phyloP scores from a whole-genome alignment of 2,797 vertebrate genomes.

The Fistularia commersonii region DNA sequence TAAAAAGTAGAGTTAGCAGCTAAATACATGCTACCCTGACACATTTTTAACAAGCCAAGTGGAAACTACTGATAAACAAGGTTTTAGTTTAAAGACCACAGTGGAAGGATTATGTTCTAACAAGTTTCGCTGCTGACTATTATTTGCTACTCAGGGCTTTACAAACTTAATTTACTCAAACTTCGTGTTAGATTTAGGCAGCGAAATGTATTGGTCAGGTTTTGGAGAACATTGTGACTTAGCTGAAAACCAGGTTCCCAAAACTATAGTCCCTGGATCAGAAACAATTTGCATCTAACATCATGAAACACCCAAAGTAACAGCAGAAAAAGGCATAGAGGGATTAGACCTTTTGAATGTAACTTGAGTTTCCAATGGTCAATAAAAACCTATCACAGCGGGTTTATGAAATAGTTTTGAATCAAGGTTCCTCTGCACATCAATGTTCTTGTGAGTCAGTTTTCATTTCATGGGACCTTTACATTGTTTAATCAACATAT shows the following conservation, averaged over 20 bases:
- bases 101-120: too few relatives aligned
- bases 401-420: neutral
- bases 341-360: neutral
- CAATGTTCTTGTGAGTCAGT: neutral
- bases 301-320: conserved; percentile 24
- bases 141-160: too few relatives aligned
- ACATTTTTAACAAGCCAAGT: too few relatives aligned
- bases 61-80: too few relatives aligned
- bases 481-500: conserved; percentile 21
- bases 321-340: conserved; percentile 3
- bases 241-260: too few relatives aligned
- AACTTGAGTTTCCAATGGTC: conserved; percentile 18
- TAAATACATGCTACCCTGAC: conserved; percentile 9
- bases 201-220: too few relatives aligned
- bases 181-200: too few relatives aligned
- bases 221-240: too few relatives aligned
- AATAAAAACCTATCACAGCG: neutral
- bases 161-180: too few relatives aligned
- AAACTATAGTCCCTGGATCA: too few relatives aligned
- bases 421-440: neutral
- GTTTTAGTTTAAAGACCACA: too few relatives aligned
- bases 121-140: too few relatives aligned
- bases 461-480: conserved; percentile 32
- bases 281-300: conserved; percentile 1
- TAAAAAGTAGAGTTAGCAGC: neutral